Percentiles rank a stretch among this genome's conserved stretches.
phyloP scores from a whole-genome alignment of 2,888 invertebrate genomes.

The Cabera pusaria region DNA sequence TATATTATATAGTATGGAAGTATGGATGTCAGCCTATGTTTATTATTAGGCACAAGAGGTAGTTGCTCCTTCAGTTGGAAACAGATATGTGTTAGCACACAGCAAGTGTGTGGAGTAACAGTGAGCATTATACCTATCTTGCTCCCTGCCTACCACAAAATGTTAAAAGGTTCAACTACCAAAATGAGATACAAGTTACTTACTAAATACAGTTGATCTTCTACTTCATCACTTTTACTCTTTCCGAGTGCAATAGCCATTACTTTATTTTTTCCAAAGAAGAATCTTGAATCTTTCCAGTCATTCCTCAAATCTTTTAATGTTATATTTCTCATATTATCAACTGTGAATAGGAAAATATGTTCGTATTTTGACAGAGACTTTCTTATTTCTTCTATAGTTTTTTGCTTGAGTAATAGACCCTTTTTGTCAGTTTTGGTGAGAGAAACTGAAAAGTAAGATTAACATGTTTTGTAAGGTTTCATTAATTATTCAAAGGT shows the following conservation, averaged over 20 bases:
- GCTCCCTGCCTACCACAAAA: too few relatives aligned
- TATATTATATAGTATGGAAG: too few relatives aligned
- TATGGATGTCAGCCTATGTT: too few relatives aligned
- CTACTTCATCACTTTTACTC: slow-evolving; percentile 91
- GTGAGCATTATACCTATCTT: too few relatives aligned
- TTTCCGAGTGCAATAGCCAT: slow-evolving; percentile 96
- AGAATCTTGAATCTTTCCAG: slow-evolving; percentile 96
- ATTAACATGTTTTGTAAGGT: too few relatives aligned
- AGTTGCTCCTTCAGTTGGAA: too few relatives aligned
- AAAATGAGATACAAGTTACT: too few relatives aligned
- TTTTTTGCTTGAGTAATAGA: slow-evolving; percentile 92
- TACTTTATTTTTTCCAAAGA: slow-evolving; percentile 98
- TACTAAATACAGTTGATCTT: slow-evolving; percentile 89
- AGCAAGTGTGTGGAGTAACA: too few relatives aligned
- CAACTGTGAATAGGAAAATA: slow-evolving; percentile 94
- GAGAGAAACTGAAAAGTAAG: slow-evolving; percentile 95
- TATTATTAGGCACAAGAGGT: too few relatives aligned
- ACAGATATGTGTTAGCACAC: too few relatives aligned
- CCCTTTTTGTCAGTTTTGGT: slow-evolving; percentile 98
- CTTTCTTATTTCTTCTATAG: slow-evolving; percentile 93
- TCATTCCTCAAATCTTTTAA: slow-evolving; percentile 93
- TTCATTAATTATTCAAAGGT: too few relatives aligned
- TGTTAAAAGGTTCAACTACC: too few relatives aligned
- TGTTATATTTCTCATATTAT: slow-evolving; percentile 96
- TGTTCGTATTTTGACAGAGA: slow-evolving; percentile 92